These are phyloP conservation scores for Synanthedon myopaeformis DNA, from an alignment of 2,888 invertebrate genomes.

Conservation along the genomic window DNA sequence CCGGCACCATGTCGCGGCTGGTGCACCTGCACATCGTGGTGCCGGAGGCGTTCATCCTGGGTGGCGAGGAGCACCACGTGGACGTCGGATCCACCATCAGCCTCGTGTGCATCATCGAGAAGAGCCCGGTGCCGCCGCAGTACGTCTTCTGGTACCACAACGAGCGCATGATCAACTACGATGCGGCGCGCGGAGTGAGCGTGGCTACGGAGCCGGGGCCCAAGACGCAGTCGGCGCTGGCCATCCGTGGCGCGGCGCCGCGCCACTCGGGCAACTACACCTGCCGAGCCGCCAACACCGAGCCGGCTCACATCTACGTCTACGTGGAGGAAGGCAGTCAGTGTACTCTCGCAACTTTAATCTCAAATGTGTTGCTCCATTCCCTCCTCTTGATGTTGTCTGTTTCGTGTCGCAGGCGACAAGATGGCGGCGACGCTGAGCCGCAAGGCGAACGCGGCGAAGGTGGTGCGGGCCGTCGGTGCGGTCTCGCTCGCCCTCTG, in stretches of 20 bases:
- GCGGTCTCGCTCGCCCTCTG: constrained; percentile 6
- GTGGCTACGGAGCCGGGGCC: constrained; percentile 88
- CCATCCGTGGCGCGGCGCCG: constrained; percentile 84
- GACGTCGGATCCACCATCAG: constrained; percentile 91
- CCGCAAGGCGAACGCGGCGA: constrained; percentile 68
- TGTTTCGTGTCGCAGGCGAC: constrained; percentile 74
- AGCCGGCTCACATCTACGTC: constrained; percentile 89
- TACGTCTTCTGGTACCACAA: constrained; percentile 97
- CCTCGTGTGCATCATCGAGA: constrained; percentile 91
- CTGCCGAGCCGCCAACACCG: constrained; percentile 89
- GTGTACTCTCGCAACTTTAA: constrained; percentile 10
- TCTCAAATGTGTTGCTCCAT: background rate
- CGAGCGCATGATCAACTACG: constrained; percentile 94
- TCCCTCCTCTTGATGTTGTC: background rate
- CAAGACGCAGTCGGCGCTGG: constrained; percentile 86
- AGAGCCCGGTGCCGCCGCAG: constrained; percentile 93
- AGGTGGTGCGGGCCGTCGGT: constrained; percentile 5
- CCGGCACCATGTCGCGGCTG: constrained; percentile 87
- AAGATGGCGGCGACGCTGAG: constrained; percentile 91
- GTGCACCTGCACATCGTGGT: constrained; percentile 90
- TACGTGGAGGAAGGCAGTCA: constrained; percentile 89
- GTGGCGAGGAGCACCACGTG: constrained; percentile 89
- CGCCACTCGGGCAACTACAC: constrained; percentile 92
- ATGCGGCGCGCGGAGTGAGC: constrained; percentile 83
- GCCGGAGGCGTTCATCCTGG: constrained; percentile 90